Conservation (phyloP, 2,888 invertebrate species). For the Furcula furcula region DNA sequence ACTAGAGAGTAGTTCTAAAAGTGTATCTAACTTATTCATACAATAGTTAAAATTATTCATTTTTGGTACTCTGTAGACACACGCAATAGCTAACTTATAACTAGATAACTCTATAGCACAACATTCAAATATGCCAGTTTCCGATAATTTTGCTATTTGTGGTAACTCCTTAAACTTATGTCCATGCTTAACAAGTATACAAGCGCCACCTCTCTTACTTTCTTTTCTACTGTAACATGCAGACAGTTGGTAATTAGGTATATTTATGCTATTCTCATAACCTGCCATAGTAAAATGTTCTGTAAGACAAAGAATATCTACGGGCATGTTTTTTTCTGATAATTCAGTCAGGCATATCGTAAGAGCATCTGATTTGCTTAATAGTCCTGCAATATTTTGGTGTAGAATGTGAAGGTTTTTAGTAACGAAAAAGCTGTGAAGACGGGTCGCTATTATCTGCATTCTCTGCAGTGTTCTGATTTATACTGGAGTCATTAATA, state of each 20-base stretch:
- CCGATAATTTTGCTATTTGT: background rate
- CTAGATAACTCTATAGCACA: no score
- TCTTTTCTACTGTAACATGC: constrained; percentile 3
- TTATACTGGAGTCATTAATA: no score
- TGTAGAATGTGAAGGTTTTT: constrained; percentile 4
- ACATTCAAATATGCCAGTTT: no score
- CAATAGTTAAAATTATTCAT: no score
- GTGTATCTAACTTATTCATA: no score
- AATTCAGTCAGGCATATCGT: constrained; percentile 5
- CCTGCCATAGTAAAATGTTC: constrained; percentile 8
- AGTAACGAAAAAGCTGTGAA: constrained; percentile 9
- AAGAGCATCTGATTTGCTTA: constrained; percentile 6
- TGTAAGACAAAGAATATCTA: constrained; percentile 11
- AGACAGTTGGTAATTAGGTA: constrained; percentile 4
- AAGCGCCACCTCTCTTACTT: constrained; percentile 9
- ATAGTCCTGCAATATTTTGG: no score
- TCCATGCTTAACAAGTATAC: constrained; percentile 3
- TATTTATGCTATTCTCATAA: constrained; percentile 2
- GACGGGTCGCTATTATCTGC: background rate
- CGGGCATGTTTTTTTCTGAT: background rate
- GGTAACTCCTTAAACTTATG: background rate
- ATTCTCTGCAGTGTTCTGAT: background rate
- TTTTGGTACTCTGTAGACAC: no score
- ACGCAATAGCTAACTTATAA: no score
- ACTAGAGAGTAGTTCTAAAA: no score